phyloP scores from a whole-genome alignment of 2,113 vertebrate genomes.

The Terrapene triunguis region DNA sequence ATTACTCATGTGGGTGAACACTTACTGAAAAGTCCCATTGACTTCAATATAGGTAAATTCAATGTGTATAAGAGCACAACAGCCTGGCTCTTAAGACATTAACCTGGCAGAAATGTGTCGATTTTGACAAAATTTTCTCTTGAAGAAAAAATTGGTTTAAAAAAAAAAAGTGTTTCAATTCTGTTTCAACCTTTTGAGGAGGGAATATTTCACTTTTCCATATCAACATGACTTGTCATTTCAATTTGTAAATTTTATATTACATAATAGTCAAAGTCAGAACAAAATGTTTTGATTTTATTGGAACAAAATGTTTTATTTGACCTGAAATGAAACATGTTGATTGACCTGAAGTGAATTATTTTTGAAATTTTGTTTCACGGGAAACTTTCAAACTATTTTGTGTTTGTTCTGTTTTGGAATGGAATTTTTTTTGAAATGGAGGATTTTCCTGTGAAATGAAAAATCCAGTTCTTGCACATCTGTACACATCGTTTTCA shows the following conservation, averaged over 20 bases:
- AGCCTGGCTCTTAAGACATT: background rate
- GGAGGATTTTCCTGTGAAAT: background rate
- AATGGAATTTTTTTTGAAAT: background rate
- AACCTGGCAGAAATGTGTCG: background rate
- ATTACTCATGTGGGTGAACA: background rate
- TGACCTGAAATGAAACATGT: background rate
- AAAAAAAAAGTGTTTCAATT: background rate
- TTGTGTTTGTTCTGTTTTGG: background rate
- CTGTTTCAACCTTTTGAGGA: background rate
- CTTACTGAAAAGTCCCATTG: background rate
- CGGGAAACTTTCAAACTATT: too few relatives aligned
- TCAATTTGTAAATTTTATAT: background rate
- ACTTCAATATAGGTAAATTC: background rate
- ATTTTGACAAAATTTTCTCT: background rate
- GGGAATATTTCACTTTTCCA: background rate
- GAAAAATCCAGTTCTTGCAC: too few relatives aligned
- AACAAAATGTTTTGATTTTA: background rate
- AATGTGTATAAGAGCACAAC: rapidly evolving
- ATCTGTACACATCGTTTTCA: background rate
- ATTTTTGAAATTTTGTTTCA: background rate
- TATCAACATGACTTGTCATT: background rate
- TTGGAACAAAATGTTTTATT: background rate
- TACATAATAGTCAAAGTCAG: conserved; percentile 3
- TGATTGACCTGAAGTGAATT: too few relatives aligned
- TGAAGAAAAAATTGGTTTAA: background rate